These are phyloP conservation scores for Pseudopipra pipra DNA, from an alignment of 2,113 vertebrate species.

Conservation along the genomic window DNA sequence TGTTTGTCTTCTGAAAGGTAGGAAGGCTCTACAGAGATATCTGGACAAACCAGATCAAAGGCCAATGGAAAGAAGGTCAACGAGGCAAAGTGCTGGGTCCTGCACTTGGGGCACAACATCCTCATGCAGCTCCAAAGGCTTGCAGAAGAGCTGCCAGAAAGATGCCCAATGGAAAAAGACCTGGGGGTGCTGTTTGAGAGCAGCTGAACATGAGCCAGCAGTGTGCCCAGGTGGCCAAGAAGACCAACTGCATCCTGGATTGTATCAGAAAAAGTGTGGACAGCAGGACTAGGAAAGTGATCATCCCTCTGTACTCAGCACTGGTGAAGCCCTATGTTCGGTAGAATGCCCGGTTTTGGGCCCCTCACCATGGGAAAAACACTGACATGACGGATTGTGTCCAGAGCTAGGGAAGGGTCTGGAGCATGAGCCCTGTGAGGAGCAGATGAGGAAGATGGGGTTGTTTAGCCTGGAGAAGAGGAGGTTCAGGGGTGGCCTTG, in stretches of 20 bases:
- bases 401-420: background rate
- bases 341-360: background rate
- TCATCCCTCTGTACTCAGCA: background rate
- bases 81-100: background rate
- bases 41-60: background rate
- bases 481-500: background rate
- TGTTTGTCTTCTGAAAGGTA: background rate
- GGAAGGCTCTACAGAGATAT: background rate
- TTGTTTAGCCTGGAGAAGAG: background rate
- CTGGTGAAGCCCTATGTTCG: background rate
- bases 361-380: background rate
- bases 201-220: background rate
- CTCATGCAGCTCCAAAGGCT: background rate
- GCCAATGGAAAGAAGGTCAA: background rate
- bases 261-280: background rate
- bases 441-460: background rate
- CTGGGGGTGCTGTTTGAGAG: background rate
- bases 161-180: background rate
- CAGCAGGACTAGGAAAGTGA: background rate
- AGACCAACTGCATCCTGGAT: background rate
- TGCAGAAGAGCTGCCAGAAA: background rate
- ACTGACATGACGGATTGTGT: fast-evolving
- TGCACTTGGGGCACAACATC: background rate
- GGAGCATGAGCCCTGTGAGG: background rate
- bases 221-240: background rate